Base-by-base conservation (phyloP, 2,113 vertebrate species). In the Nibea albiflora region DNA sequence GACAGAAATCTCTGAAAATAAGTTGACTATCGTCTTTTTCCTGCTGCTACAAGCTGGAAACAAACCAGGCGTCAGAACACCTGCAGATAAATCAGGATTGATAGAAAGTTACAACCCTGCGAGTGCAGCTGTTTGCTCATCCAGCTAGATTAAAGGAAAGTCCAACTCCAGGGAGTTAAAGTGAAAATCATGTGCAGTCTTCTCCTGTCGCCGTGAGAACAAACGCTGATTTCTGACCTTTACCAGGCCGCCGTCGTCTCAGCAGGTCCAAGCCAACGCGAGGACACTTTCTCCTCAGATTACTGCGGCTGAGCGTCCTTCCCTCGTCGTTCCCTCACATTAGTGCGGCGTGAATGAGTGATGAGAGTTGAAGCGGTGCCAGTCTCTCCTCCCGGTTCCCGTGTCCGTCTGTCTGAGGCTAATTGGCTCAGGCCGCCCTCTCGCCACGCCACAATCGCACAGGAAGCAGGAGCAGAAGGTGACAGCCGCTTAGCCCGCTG, bases 371-470 rank as follows among this genome's bases (percentile, higher is more conserved):
- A 81, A 50, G 62, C 35, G 42, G 1, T 53, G 69, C 69, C 78
- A 60, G 68, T 10, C 4, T 44, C 73, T 22, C n/a, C 56, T 53
- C 28, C 24, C 17, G 68, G 17, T 52, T 44, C 62, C 35, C 11
- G 28, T 75, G 68, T 65, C 73, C 58, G 5, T 20, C 56, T n/a
- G 58, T 56, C 73, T 46, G 31, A 1, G 0, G 49, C 26, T 80
- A 81, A 85, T 84, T 83, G 82, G 77, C 79, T 88, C 85, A 71
- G 15, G 63, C 47, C 24, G 47, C 67, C 26, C 26, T 42, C 67
- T 62, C 68, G 0, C 63, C 35, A 14, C 17, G 2, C 35, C 53
- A 4, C 67, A 46, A 22, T 46, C 54, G n/a, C 73, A 15, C 61
- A 52, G 47, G 58, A 73, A 70, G 49, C 0, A 0, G 58, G 44